These are phyloP conservation scores for Bostrychus sinensis DNA, from an alignment of 2,113 vertebrate genomes.

Conservation along the genomic window DNA sequence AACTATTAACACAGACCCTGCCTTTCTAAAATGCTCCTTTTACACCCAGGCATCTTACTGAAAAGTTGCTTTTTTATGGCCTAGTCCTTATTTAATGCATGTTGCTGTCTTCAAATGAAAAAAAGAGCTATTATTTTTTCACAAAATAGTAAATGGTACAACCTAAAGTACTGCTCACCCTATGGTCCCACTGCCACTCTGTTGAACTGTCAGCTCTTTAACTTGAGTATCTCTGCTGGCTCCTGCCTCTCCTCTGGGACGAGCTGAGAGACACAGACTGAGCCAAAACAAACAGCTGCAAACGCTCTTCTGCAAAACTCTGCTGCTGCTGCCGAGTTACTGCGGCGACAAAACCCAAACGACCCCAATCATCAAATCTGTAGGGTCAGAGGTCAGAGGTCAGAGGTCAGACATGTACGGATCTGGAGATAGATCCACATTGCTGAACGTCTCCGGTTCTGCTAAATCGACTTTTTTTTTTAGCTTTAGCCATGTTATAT, in stretches of 20 bases:
- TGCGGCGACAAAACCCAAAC: neutral
- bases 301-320: conserved; percentile 5
- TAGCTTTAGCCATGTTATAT: no score
- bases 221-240: neutral
- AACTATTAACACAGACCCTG: no score
- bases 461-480: no score
- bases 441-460: no score
- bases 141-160: no score
- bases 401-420: neutral
- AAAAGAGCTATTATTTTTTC: no score
- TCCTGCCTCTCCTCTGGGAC: neutral
- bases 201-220: neutral
- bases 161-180: no score
- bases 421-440: neutral
- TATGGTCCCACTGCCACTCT: neutral
- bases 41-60: no score
- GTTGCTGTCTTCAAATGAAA: no score
- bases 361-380: conserved; percentile 10
- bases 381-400: neutral
- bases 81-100: no score
- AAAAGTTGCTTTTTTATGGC: no score
- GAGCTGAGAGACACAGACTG: neutral
- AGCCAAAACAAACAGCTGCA: conserved; percentile 27
- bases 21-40: no score
- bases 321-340: conserved; percentile 11